Base-by-base conservation (phyloP, 2,888 invertebrate genomes). In the Ophioninae sp. region DNA sequence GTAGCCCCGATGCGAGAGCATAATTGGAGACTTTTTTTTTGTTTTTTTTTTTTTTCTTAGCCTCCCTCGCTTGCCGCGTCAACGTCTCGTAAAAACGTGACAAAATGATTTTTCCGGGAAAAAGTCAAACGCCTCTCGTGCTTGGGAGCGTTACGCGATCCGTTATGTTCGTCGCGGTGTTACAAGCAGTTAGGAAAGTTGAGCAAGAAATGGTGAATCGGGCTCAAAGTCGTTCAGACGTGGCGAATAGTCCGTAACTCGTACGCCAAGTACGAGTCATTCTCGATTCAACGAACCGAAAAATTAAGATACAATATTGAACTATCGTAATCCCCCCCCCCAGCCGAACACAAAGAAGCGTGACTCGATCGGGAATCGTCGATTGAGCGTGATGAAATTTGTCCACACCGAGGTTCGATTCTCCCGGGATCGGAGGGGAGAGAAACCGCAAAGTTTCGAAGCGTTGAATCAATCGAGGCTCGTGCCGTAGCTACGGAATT, bases 251-350 rank as follows among this genome's bases (percentile, higher is more conserved):
- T 30, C 56, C 44, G 39, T 37, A 13, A 58, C 7, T 39, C 13
- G 30, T 67, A n/a, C 17, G 44, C 9, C 67, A 5, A 51, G 73
- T 23, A n/a, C 6, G n/a, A 9, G 20, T 5, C 44, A 59, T 56
- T 58, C 39, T 37, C 51, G 6, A 13, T 65, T 76, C 64, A 71
- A 65, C 64, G 59, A 71, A 44, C 71, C 39, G 64, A 81, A 61
- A 77, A 61, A 71, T 72, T 59, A 76, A 67, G 76, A 77, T 64
- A 59, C 76, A 72, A 81, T 61, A 64, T 81, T 41, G 74, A 58
- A 30, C 63, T 58, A 58, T 69, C 17, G 67, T 20, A 64, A 74
- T 64, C n/a, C 3, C 20, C 0, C 17, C n/a, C 59, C 58, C 65
- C 64, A 23, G 23, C 30, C 30, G 30, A 30, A 3, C 30, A 3